Base-by-base conservation (phyloP, 2,797 vertebrate genomes). In the Fundulus diaphanus region DNA sequence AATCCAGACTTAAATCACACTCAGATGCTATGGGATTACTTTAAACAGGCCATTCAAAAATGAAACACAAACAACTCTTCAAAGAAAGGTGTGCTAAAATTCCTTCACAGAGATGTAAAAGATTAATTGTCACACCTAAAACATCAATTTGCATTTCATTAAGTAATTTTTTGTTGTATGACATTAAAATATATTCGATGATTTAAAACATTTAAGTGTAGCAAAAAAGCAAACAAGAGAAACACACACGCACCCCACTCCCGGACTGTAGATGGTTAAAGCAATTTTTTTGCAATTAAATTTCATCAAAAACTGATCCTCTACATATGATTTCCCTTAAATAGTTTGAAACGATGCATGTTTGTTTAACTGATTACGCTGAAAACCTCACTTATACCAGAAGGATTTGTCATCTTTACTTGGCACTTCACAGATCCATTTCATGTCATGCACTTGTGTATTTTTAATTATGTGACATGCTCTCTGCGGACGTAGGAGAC, bases 271-370 rank as follows among this genome's bases (percentile, higher is more conserved):
- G 82, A 84, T 74, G 35, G 73, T 72, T 66, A 22, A 48, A 29
- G 52, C 33, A 82, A 63, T 87, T 91, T 88, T 70, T 76, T 78
- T 72, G 8, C 78, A 89, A 89, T 87, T 77, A 79, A 56, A 69
- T 44, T 89, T 84, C 57, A 35, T 82, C 77, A 70, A 61, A 84
- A 46, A 35, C 11, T 33, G 67, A 76, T 57, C 63, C 59, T 70
- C 42, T 24, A n/a, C 70, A 40, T 76, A 44, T 70, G 46, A 74
- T 76, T 44, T 68, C 12, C 20, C 22, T 48, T 44, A 77, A 81
- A 51, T 24, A 46, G 31, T 40, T 51, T 76, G 29, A 69, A 76
- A 61, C 3, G 1, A 27, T 44, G 49, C 42, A 59, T 63, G 72
- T 79, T 79, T 24, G 2, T 78, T 20, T 49, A 54, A 52, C 48